Percentiles rank a stretch among this genome's conserved stretches.
These are phyloP conservation scores for Meloidogyne floridensis DNA, from an alignment of 1,140 invertebrate genomes.

Conservation along the genomic window DNA sequence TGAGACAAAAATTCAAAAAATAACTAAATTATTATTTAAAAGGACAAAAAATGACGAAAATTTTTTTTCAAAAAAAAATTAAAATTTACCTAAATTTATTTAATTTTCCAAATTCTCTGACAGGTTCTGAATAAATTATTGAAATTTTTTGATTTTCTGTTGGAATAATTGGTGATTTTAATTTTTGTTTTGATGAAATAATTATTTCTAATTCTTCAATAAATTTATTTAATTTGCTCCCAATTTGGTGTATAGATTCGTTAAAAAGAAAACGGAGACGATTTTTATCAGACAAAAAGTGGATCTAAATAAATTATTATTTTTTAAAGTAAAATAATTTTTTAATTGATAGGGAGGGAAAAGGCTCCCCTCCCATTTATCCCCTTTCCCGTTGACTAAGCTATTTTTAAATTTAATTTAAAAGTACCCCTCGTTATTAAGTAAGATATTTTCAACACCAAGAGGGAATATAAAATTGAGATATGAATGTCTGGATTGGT, in stretches of 20 bases:
- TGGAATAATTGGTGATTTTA: neutral
- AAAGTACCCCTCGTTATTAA: too few relatives aligned
- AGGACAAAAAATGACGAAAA: too few relatives aligned
- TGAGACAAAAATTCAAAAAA: too few relatives aligned
- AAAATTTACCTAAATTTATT: conserved; percentile 12
- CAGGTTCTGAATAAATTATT: conserved; percentile 13
- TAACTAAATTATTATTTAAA: too few relatives aligned
- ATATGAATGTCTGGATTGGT: too few relatives aligned
- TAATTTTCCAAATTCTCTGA: neutral
- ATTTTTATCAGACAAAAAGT: conserved; percentile 34
- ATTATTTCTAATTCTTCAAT: conserved; percentile 34
- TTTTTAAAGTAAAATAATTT: too few relatives aligned
- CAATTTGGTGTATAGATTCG: conserved; percentile 28
- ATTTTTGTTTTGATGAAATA: conserved; percentile 2
- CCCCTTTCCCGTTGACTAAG: too few relatives aligned
- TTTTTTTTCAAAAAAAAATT: neutral
- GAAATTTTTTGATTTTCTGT: neutral
- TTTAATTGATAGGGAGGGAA: too few relatives aligned
- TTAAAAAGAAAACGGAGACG: conserved; percentile 35
- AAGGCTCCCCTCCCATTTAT: too few relatives aligned
- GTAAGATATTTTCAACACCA: too few relatives aligned
- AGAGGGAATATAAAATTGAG: too few relatives aligned
- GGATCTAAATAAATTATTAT: conserved; percentile 15
- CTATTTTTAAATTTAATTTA: too few relatives aligned
- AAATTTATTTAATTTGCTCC: conserved; percentile 21